These are phyloP conservation scores for Oceanodroma leucorhoa DNA, from an alignment of 2,797 vertebrate genomes.

Conservation along the genomic window DNA sequence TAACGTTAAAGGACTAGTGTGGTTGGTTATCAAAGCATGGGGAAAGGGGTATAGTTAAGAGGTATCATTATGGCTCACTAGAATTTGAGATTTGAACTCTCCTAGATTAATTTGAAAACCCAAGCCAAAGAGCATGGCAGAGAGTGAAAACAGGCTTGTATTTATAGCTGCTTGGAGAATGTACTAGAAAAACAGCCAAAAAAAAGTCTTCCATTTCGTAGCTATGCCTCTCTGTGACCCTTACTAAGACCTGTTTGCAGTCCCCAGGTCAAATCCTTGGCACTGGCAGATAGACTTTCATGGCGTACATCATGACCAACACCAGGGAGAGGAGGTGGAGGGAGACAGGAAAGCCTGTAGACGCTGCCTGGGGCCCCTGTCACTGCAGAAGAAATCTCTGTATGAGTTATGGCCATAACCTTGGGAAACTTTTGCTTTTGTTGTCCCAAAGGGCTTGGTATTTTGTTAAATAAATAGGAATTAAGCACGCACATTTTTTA, in stretches of 20 bases:
- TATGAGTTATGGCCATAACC: neutral
- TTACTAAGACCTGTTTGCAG: neutral
- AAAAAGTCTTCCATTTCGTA: neutral
- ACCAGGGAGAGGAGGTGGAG: neutral
- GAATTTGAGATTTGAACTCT: neutral
- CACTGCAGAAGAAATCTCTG: neutral
- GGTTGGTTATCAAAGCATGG: neutral
- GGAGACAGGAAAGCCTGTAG: neutral
- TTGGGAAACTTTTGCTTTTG: neutral
- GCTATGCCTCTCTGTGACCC: neutral
- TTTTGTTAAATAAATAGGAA: constrained; percentile 9
- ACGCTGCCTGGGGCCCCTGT: neutral
- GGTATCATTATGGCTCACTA: neutral
- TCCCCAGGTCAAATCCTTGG: neutral
- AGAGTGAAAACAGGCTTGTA: neutral
- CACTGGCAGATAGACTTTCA: neutral
- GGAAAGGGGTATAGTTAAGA: neutral
- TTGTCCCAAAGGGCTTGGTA: neutral
- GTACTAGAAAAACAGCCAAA: neutral
- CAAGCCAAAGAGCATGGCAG: neutral
- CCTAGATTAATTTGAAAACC: neutral
- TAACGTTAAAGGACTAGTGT: neutral
- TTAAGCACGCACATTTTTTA: neutral
- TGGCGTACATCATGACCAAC: accelerated
- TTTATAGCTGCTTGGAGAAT: neutral